Conservation (phyloP, 1,140 invertebrate genomes). For the Archivesica marissinica region DNA sequence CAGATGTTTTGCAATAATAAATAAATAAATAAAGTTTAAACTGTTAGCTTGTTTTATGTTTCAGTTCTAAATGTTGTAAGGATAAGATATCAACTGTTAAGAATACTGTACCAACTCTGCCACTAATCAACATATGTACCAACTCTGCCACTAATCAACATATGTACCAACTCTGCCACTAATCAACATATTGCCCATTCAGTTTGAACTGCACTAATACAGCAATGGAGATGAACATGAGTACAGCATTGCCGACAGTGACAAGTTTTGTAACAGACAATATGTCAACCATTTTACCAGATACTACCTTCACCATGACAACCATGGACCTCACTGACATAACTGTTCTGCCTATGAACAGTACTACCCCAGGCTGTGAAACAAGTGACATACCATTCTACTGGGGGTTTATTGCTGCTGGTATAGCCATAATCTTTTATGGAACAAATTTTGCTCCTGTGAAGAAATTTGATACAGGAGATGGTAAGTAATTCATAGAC, state of each 20-base stretch:
- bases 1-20: too few species aligned
- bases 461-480: slow-evolving; percentile 84
- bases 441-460: slow-evolving; percentile 84
- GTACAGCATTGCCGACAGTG: not conserved
- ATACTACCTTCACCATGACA: slow-evolving; percentile 8
- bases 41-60: too few species aligned
- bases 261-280: not conserved
- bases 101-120: too few species aligned
- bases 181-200: too few species aligned
- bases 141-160: too few species aligned
- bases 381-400: slow-evolving; percentile 62
- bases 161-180: too few species aligned
- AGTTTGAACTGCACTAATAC: too few species aligned
- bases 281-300: not conserved
- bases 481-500: slow-evolving; percentile 76
- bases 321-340: not conserved
- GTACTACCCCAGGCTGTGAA: not conserved
- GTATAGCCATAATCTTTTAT: slow-evolving; percentile 80
- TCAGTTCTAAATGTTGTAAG: too few species aligned
- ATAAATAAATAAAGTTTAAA: too few species aligned
- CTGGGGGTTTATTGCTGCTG: slow-evolving; percentile 79
- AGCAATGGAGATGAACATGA: not conserved
- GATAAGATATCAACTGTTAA: too few species aligned
- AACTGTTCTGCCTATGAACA: not conserved
- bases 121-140: too few species aligned